A percentile compares a stretch with the other conserved stretches of the same genome.
Conservation (phyloP, 2,113 vertebrate genomes). For the Irena cyanogastra region DNA sequence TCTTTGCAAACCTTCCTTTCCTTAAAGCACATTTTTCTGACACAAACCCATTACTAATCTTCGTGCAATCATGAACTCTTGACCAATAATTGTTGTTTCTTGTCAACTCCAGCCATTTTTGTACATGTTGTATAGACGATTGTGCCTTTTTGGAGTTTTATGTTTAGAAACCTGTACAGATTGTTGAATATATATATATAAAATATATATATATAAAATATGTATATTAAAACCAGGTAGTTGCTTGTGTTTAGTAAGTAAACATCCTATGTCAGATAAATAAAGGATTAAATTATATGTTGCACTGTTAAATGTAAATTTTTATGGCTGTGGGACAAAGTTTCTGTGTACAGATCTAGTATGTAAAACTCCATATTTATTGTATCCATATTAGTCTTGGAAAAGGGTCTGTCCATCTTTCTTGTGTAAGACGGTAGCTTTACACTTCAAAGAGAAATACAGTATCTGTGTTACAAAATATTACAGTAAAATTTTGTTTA, state of each 20-base stretch:
- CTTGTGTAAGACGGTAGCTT: slow-evolving; percentile 93
- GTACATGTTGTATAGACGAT: slow-evolving; percentile 99
- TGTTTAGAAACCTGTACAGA: slow-evolving; percentile 95
- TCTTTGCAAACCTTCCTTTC: slow-evolving; percentile 80
- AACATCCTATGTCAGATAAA: slow-evolving; percentile 83
- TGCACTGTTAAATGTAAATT: slow-evolving; percentile 96
- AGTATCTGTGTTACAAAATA: slow-evolving; percentile 91
- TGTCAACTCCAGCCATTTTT: slow-evolving; percentile 90
- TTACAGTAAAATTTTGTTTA: slow-evolving; percentile 97
- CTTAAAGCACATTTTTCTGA: slow-evolving; percentile 98
- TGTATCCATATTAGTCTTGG: slow-evolving; percentile 95
- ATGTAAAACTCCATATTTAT: slow-evolving; percentile 97
- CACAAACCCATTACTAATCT: slow-evolving; percentile 85
- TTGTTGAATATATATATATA: slow-evolving; percentile 81
- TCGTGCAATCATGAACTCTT: slow-evolving; percentile 94
- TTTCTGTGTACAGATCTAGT: slow-evolving; percentile 97
- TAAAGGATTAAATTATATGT: slow-evolving; percentile 89
- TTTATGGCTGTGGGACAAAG: slow-evolving; percentile 90
- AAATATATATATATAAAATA: slow-evolving; percentile 77
- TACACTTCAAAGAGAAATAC: slow-evolving; percentile 84
- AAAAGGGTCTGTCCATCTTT: slow-evolving; percentile 84
- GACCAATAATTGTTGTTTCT: slow-evolving; percentile 91
- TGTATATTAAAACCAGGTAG: slow-evolving; percentile 85
- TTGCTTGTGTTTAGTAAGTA: slow-evolving; percentile 88
- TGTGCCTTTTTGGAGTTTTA: slow-evolving; percentile 98